These are phyloP conservation scores for Tipula lateralis DNA, from an alignment of 2,888 invertebrate species.

Conservation along the genomic window DNA sequence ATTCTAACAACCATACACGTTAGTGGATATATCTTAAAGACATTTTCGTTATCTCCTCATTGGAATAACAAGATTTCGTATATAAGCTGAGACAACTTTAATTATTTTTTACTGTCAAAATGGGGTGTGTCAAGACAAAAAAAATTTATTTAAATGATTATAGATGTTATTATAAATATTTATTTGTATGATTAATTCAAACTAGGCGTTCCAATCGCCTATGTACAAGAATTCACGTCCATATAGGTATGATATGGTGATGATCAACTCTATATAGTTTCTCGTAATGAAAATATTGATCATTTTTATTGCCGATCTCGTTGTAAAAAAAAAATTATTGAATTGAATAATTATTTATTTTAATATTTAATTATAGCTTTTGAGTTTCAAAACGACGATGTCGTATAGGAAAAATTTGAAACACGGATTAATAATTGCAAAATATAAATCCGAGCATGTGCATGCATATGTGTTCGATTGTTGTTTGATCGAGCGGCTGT, in stretches of 20 bases:
- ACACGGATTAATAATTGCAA: not conserved
- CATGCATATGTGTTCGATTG: not conserved
- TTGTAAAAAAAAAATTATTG: not conserved
- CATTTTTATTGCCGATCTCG: not conserved
- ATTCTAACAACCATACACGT: too few relatives aligned
- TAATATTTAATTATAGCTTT: not conserved
- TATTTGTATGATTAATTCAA: not conserved
- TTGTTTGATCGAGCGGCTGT: not conserved
- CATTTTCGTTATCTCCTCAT: not conserved
- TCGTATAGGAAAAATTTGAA: not conserved
- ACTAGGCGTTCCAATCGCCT: not conserved
- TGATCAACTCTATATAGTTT: not conserved
- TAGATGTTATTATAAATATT: not conserved
- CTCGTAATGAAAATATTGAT: not conserved
- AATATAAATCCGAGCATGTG: not conserved
- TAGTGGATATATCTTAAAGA: not conserved
- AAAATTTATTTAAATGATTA: not conserved
- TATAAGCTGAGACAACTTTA: not conserved
- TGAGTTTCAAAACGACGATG: not conserved
- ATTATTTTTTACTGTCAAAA: not conserved
- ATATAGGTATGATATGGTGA: not conserved
- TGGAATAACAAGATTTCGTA: not conserved
- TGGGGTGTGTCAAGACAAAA: not conserved
- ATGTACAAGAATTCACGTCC: not conserved
- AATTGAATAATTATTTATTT: not conserved